These are phyloP conservation scores for Eurystomus gularis DNA, from an alignment of 2,113 vertebrate species.

Conservation along the genomic window DNA sequence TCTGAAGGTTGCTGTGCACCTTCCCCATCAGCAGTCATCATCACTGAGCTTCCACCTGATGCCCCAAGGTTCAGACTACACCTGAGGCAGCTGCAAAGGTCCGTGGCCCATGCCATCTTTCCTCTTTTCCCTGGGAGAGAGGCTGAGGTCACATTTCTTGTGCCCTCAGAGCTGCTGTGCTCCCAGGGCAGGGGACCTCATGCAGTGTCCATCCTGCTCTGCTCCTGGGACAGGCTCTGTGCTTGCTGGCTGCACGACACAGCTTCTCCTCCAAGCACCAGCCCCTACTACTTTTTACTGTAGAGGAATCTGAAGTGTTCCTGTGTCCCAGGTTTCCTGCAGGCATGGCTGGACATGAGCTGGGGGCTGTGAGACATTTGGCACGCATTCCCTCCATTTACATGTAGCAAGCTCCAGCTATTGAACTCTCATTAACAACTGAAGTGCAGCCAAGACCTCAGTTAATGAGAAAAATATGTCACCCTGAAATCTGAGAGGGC, in stretches of 20 bases:
- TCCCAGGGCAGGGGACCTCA: neutral
- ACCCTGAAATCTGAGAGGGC: neutral
- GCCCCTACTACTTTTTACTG: neutral
- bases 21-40: neutral
- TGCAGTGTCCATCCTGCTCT: neutral
- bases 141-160: neutral
- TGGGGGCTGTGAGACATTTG: neutral
- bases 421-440: neutral
- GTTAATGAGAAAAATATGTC: neutral
- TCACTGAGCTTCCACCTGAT: neutral
- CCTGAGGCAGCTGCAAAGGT: neutral
- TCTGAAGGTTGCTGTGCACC: neutral
- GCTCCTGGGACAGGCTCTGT: neutral
- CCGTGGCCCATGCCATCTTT: too few species aligned
- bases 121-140: neutral
- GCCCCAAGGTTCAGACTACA: neutral
- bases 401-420: neutral
- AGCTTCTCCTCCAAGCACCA: neutral
- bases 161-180: neutral
- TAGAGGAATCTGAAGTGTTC: neutral
- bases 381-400: neutral
- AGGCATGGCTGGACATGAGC: neutral
- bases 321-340: neutral
- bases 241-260: neutral
- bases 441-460: neutral